These are phyloP conservation scores for Apeltes quadracus DNA, from an alignment of 2,113 vertebrate genomes.

Conservation along the genomic window DNA sequence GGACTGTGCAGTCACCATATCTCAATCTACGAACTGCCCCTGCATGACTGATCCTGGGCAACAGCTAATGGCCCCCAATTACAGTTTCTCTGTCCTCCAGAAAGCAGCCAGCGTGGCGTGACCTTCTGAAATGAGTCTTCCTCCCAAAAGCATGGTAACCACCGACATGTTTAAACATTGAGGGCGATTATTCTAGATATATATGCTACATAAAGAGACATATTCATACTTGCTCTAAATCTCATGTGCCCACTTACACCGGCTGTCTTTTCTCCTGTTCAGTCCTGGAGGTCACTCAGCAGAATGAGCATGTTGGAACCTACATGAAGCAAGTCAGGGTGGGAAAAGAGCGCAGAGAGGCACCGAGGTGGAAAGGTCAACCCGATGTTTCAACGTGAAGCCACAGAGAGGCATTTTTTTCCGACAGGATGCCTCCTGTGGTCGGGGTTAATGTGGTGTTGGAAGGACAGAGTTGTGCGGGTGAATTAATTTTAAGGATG, in stretches of 20 bases:
- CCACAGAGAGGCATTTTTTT: constrained; percentile 75
- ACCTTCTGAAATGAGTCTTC: constrained; percentile 60
- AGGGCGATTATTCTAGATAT: constrained; percentile 1
- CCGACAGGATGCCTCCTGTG: constrained; percentile 79
- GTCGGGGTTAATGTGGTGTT: constrained; percentile 80
- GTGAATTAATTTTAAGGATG: constrained; percentile 85
- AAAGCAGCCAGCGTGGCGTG: constrained; percentile 76
- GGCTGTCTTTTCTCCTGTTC: background rate
- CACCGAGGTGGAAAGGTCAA: constrained; percentile 76
- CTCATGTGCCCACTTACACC: background rate
- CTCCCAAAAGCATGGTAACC: constrained; percentile 34
- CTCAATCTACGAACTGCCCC: constrained; percentile 68
- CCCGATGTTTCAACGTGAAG: constrained; percentile 71
- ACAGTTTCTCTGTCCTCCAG: constrained; percentile 75
- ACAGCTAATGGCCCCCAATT: constrained; percentile 76
- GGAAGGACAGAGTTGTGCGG: constrained; percentile 80
- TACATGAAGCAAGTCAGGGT: constrained; percentile 47
- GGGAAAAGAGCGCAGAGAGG: constrained; percentile 55
- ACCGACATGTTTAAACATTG: constrained; percentile 5
- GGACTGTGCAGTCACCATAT: constrained; percentile 73
- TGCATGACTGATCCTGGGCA: constrained; percentile 72
- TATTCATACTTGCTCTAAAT: background rate
- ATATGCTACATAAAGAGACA: background rate
- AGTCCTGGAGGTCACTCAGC: background rate
- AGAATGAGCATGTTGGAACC: constrained; percentile 43